A percentile compares a stretch with the other conserved stretches of the same genome.
Evolutionary conservation across 2,113 vertebrate genomes (phyloP).

Genomic region (Nothobranchius furzeri): DNA sequence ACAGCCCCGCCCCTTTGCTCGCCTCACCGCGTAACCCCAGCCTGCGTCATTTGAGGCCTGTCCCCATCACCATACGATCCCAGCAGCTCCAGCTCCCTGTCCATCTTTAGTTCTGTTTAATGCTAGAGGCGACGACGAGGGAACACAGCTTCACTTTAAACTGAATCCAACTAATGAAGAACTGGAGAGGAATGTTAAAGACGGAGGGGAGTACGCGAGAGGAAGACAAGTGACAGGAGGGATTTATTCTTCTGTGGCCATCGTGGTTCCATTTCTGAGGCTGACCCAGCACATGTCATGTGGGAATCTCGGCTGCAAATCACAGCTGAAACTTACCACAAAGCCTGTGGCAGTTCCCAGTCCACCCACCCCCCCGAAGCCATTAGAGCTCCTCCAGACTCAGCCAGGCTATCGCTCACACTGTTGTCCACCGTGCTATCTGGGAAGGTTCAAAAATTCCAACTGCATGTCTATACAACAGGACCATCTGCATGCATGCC

Average conservation of each 20-base stretch:
- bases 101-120: slow-evolving; percentile 22
- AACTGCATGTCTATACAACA: slow-evolving; percentile 8
- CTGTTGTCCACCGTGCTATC: slow-evolving; percentile 11
- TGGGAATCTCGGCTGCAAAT: slow-evolving; percentile 69
- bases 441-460: slow-evolving; percentile 20
- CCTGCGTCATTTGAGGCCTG: slow-evolving; percentile 66
- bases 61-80: slow-evolving; percentile 60
- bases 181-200: slow-evolving; percentile 17
- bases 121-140: slow-evolving; percentile 9
- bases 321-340: slow-evolving; percentile 58
- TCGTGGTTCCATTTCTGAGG: slow-evolving; percentile 62
- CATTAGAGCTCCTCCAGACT: slow-evolving; percentile 13
- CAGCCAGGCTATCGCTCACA: slow-evolving; percentile 30
- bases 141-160: slow-evolving; percentile 16
- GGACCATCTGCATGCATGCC: not conserved
- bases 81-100: slow-evolving; percentile 18
- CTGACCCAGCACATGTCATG: slow-evolving; percentile 67
- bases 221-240: slow-evolving; percentile 52
- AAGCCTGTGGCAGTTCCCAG: slow-evolving; percentile 34
- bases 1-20: slow-evolving; percentile 63
- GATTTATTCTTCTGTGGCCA: slow-evolving; percentile 57
- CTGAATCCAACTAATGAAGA: not conserved
- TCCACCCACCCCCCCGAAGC: slow-evolving; percentile 41
- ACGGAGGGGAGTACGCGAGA: slow-evolving; percentile 20
- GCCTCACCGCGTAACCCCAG: slow-evolving; percentile 67